Evolutionary conservation across 2,888 invertebrate species (phyloP), one percentile per base, ranked within the genome.

Genomic region (Helleia helle): DNA sequence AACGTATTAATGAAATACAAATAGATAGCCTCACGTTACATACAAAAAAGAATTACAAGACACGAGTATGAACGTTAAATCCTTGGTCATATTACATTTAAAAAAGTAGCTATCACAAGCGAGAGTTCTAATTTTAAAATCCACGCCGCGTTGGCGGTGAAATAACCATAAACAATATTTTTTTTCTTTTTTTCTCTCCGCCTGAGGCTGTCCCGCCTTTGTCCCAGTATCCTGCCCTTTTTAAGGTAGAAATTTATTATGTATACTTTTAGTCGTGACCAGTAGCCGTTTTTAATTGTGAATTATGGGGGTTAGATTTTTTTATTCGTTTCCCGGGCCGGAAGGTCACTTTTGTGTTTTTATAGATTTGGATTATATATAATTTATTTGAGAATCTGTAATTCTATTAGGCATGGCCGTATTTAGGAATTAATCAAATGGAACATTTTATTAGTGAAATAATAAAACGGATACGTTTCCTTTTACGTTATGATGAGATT

Each of bases 201-300:
- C 62, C 53, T 65, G 54, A 60, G 61, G 58, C 70, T 64, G 67
- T 65, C 69, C 66, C 65, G 66, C 65, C 73, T 68, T 80, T 83
- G 77, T 77, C 66, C 50, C 63, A 55, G 65, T 72, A 83, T 83
- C 83, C 81, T 81, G 83, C 69, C 70, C 80, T 76, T 84, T 83
- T 81, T 80, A 83, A 67, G 66, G 69, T 69, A 76, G 72, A 81
- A 73, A 83, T 84, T 84, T 83, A 83, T 83, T 74, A 80, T 80
- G 69, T 81, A 73, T 71, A 71, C 73, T 72, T 74, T 80, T 66
- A 73, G 71, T 65, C 80, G 77, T 84, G 77, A 77, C 83, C 83
- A 75, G 83, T 84, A 84, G 83, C 84, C 59, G 73, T 55, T 70
- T 79, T 75, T 83, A 81, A 84, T 84, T 84, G 83, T 84, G 81